Evolutionary conservation across 2,888 invertebrate genomes (phyloP), one percentile per base, ranked within the genome.

Genomic region (Eupithecia subumbrata): DNA sequence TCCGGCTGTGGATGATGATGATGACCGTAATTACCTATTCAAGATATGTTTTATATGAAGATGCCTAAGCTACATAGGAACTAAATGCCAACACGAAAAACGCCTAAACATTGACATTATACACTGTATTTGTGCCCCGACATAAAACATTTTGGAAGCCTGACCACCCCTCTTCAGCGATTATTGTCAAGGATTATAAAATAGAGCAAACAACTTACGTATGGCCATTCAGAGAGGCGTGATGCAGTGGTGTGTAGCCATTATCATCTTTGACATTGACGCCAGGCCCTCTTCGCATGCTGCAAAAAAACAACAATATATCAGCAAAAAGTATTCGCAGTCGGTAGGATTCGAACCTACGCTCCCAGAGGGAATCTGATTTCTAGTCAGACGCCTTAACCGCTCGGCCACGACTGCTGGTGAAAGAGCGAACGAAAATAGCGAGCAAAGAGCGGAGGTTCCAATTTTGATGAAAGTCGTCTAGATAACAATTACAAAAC

Each of bases 211-310:
- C n/a, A 66, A 94, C 96, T 96, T 95, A 98, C 98, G 96, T 97
- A 93, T 99, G 98, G 12, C 98, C 98, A 91, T 98, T 98, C 78
- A 99, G 96, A 80, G 98, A 97, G 73, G 99, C 98, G 92, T 98
- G 98, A 91, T 99, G 99, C 70, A 99, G 96, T 43, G 98, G 97
- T 60, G 99, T 98, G 91, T 98, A 98, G 66, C 99, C 99, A 89
- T 97, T 98, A 85, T 97, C 97, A 90, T 99, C 99, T 95, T 98
- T 98, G 72, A 98, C 98, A 92, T 99, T 99, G 75, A 98, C 98
- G 82, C 98, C 98, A 71, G 98, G 97, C 76, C 98, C 97, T 88
- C 98, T 96, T 79, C 98, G 96, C 89, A 98, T 96, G 93, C 98
- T 98, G 95, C n/a, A 91, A 92, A 91, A 90, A 84, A 77, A 79